Base-by-base conservation (phyloP, 2,797 vertebrate species). In the Chromis chromis region DNA sequence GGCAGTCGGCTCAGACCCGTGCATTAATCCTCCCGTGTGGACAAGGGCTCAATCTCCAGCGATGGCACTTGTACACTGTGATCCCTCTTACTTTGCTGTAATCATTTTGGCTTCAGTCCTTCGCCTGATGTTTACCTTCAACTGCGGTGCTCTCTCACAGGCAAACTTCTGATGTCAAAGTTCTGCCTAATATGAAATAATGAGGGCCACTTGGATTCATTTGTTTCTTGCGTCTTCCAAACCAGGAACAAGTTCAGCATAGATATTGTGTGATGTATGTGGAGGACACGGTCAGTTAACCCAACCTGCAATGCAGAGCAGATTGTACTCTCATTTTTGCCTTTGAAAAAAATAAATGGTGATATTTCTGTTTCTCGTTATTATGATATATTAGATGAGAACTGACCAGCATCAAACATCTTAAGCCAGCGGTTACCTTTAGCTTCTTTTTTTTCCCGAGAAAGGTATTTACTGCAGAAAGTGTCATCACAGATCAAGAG, bases 11-110 rank as follows among this genome's bases (percentile, higher is more conserved):
- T 88, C 82, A 76, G 65, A 74, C 79, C 65, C 63, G 53, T 54
- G 46, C 68, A 85, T 79, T 89, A 86, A 86, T 88, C 88, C 82
- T 65, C 52, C 64, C 70, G 48, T 59, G 71, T 82, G 77, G 72
- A 85, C 66, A 5, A 75, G 28, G n/a, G 62, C 77, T 87, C 80
- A 76, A 53, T 78, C 86, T 73, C 71, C 50, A 67, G 63, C 46
- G 25, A 70, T 81, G 81, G 58, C 70, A 86, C 82, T 74, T 55
- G 56, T 44, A 62, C n/a, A 1, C 55, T 25, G 22, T 73, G 63
- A 86, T 88, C 71, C 69, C 50, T 73, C 61, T 75, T 67, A 49
- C 57, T 70, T 81, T 68, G 3, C 70, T 66, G 16, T 76, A 55
- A 70, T 82, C 68, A 21, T 48, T 77, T 79, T 70, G 46, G 28